Base-by-base conservation (phyloP, 2,797 vertebrate species). In the Acanthornis magna region DNA sequence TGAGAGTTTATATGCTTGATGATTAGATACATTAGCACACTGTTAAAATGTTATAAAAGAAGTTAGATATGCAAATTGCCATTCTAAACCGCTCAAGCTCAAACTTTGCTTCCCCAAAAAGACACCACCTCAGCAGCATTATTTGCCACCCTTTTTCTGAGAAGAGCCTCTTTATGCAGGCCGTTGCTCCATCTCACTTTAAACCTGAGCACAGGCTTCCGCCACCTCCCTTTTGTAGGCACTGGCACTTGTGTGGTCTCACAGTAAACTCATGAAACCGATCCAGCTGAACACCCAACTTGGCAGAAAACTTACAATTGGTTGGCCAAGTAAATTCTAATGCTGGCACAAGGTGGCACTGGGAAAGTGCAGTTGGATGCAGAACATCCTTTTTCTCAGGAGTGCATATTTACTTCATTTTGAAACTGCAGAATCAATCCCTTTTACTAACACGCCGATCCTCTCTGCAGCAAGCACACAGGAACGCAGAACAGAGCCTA, bases 321-420 rank as follows among this genome's bases (percentile, higher is more conserved):
- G 25, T 23, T 75, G 34, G 85, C 85, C 91, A 95, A 95, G 76
- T 51, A 90, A 91, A 85, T 74, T 77, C 66, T 88, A 78, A 85
- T 11, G 66, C 38, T 94, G 95, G 73, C 91, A 93, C 25, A 66
- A 62, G 65, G 13, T n/a, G 29, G 34, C 54, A 96, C 11, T 51
- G 40, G 43, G 54, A 84, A 94, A 93, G 86, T 16, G 42, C 62
- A 91, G 14, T 3, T 83, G 58, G 54, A 91, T 58, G 62, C 50
- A 90, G 73, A 83, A 86, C 19, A 51, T 1, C 17, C 8, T 45
- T 93, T 88, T 48, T 75, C 62, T 47, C 29, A 47, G 68, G 23
- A 90, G 15, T 8, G 54, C 58, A 68, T 47, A 34, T 72, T 61
- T 54, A 67, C 27, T 88, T 74, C 30, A 50, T 48, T 61, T 68